These are phyloP conservation scores for Hylaea fasciaria DNA, from an alignment of 2,888 invertebrate species.

Conservation along the genomic window DNA sequence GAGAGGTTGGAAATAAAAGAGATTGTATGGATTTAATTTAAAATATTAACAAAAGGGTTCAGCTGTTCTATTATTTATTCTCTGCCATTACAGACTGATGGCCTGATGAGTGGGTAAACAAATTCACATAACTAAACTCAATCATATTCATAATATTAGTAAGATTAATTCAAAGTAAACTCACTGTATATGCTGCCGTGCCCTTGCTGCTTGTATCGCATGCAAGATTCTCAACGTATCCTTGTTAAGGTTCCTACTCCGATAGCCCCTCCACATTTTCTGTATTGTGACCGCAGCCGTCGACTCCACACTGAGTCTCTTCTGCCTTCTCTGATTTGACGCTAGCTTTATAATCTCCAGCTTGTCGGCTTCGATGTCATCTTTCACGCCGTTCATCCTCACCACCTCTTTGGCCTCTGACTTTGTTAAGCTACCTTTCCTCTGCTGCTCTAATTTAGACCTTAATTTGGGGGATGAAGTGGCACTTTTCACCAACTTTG, in stretches of 20 bases:
- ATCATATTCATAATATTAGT: no score
- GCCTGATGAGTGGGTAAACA: no score
- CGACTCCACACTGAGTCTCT: slow-evolving; percentile 70
- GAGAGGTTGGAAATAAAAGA: no score
- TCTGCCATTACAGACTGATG: no score
- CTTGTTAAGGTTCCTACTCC: slow-evolving; percentile 89
- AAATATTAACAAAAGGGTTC: no score
- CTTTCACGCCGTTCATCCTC: slow-evolving; percentile 65
- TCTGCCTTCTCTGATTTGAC: slow-evolving; percentile 74
- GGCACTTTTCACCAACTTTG: slow-evolving; percentile 77
- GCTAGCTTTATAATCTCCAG: slow-evolving; percentile 70
- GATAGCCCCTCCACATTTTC: slow-evolving; percentile 94
- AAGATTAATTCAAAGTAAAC: no score
- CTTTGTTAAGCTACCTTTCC: slow-evolving; percentile 73
- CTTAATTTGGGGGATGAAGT: slow-evolving; percentile 77
- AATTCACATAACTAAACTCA: no score
- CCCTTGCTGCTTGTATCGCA: slow-evolving; percentile 90
- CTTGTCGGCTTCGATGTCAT: slow-evolving; percentile 66
- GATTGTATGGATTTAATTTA: no score
- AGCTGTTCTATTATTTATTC: no score
- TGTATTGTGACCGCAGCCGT: slow-evolving; percentile 92
- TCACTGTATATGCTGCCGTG: slow-evolving; percentile 93
- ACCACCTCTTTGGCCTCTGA: slow-evolving; percentile 60
- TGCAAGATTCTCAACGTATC: slow-evolving; percentile 87
- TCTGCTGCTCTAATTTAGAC: slow-evolving; percentile 69